Evolutionary conservation across 2,888 invertebrate genomes (phyloP), one percentile per base, ranked within the genome.

Genomic region (Mactromeris polynyma): DNA sequence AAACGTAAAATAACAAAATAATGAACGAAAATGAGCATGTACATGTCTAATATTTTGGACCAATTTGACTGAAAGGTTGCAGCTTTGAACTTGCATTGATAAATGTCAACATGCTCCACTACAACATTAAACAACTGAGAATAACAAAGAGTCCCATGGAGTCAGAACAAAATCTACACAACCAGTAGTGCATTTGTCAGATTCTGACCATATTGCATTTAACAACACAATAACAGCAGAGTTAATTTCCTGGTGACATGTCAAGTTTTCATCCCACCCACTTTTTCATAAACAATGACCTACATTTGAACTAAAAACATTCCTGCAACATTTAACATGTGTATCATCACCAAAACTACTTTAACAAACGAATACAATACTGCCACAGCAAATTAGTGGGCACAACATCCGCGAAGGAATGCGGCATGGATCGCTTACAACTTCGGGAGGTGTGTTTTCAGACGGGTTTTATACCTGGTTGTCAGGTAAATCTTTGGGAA

Each of bases 401-500:
- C 14, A 17, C 19, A 73, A 73, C 73, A 73, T 19, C 31, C 73
- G 21, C 7, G 36, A 54, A 81, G 40, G 40, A 64, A 82, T 26
- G 40, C 40, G 38, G 64, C 82, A 82, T 82, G 82, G 54, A 64
- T 64, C 26, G 64, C 40, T 21, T 36, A 58, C 82, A 42, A 31
- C 19, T 46, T 69, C 9, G 4, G 83, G 83, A 82, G 83, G 83
- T 83, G 83, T 83, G 73, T 83, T 46, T 58, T 46, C 69, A 69
- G 73, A 83, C 33, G 78, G 42, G 31, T n/a, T 78, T 86, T 81
- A 36, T 91, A 96, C 95, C 95, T 95, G 93, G 84, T 89, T 92
- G 90, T 93, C 92, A 88, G 95, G 90, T 82, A 96, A 91, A 92
- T 93, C 91, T 90, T 92, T 90, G n/a, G 95, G 96, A 73, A 96